Conservation (phyloP, 2,888 invertebrate genomes). For the Ophioninae sp. region DNA sequence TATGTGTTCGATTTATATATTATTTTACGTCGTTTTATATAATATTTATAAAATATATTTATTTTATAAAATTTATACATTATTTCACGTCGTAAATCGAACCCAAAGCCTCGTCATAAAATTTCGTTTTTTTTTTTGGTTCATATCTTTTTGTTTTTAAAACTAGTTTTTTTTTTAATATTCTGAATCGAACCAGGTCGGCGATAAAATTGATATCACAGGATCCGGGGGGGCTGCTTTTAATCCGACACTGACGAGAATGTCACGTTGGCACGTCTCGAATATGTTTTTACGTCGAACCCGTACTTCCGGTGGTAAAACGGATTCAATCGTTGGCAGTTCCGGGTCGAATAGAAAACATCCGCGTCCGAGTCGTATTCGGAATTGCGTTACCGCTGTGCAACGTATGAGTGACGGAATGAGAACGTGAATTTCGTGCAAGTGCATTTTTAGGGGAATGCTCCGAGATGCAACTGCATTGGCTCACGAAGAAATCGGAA, state of each 20-base stretch:
- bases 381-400: background rate
- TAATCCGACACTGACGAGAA: background rate
- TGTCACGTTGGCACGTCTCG: background rate
- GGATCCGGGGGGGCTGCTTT: background rate
- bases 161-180: too few relatives aligned
- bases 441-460: background rate
- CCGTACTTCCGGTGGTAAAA: background rate
- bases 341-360: slow-evolving; percentile 5
- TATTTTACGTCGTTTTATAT: too few relatives aligned
- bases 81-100: too few relatives aligned
- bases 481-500: background rate
- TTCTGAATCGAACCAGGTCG: too few relatives aligned
- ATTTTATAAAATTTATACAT: too few relatives aligned
- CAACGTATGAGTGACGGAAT: background rate
- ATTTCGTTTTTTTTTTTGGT: too few relatives aligned
- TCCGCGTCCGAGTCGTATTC: background rate
- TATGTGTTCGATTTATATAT: too few relatives aligned
- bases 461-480: background rate
- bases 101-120: too few relatives aligned
- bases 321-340: background rate
- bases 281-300: background rate
- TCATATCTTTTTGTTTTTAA: too few relatives aligned
- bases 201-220: too few relatives aligned
- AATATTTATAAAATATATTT: too few relatives aligned
- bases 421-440: background rate